Evolutionary conservation across 1,140 invertebrate species (phyloP), one percentile per base, ranked within the genome.

Genomic region (Hesperophylax magnus): DNA sequence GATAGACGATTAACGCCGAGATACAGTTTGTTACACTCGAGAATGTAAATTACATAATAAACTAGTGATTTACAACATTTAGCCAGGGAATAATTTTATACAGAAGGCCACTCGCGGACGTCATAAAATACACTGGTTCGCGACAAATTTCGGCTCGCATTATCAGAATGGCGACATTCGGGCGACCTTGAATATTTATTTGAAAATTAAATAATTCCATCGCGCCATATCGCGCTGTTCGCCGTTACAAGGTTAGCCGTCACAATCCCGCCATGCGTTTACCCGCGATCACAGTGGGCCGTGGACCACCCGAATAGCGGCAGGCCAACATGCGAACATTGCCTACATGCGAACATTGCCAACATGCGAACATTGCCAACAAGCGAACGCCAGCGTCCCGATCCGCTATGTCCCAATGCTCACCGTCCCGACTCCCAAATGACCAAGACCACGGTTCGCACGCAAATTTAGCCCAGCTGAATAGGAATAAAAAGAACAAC

Each of bases 171-270:
- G 69, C 20, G 69, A 72, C 69, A 72, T 27, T 72, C 52, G 47
- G 67, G 47, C 20, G 69, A 54, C 69, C 69, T 72, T 72, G 69
- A 72, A 72, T 72, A 72, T 56, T 72, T 72, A 72, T 72, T 72
- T 72, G 69, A 72, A 72, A 72, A 72, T 72, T 72, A 72, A 72
- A 72, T 72, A 72, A 72, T 72, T 72, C 69, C 22, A 54, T 53
- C 69, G 69, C 69, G 69, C 69, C 47, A 72, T 72, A 72, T 72
- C 69, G 69, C 69, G 39, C 69, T 9, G 31, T 18, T 72, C 69
- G 47, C 69, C 69, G 47, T n/a, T 31, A 39, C 52, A 72, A 72
- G 69, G 69, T 72, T 27, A 14, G 1, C n/a, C 22, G 24, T 1
- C 18, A 22, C 3, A 3, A 24, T 7, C 5, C 17, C 63, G 24